Evolutionary conservation across 35 echinoderm and acorn worm genomes (phyloP).

Genomic region (Stichopus chloronotus): DNA sequence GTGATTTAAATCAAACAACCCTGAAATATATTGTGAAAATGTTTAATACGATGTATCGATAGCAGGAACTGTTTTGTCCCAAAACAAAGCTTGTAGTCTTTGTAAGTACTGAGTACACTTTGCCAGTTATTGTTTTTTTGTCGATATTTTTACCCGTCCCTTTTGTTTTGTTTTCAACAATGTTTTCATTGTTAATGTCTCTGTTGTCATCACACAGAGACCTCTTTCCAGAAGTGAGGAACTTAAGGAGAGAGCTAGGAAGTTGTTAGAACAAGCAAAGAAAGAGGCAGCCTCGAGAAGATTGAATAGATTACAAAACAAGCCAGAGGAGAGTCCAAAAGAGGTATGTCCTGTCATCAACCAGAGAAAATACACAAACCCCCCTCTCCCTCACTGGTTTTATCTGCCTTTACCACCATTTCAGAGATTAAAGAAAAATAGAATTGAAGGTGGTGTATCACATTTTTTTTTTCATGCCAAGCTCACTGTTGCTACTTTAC

Average conservation of each 20-base stretch:
- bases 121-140: no score
- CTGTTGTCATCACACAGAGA: slow-evolving; percentile 55
- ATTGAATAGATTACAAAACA: slow-evolving; percentile 42
- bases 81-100: no score
- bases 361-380: neutral
- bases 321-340: slow-evolving; percentile 30
- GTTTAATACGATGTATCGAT: no score
- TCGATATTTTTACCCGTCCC: no score
- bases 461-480: neutral
- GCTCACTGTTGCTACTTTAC: no score
- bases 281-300: slow-evolving; percentile 80
- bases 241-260: slow-evolving; percentile 82
- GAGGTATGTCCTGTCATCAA: neutral
- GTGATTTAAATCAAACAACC: no score
- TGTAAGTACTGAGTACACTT: no score
- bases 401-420: neutral
- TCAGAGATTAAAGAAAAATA: neutral
- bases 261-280: slow-evolving; percentile 80
- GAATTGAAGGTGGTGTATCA: neutral
- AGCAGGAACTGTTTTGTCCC: no score
- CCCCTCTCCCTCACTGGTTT: neutral
- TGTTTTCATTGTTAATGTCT: no score
- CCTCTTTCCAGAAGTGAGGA: slow-evolving; percentile 68
- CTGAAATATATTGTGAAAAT: no score
- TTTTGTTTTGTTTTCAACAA: no score